Conservation (phyloP, 2,797 vertebrate species). For the Etheostoma nigrum region DNA sequence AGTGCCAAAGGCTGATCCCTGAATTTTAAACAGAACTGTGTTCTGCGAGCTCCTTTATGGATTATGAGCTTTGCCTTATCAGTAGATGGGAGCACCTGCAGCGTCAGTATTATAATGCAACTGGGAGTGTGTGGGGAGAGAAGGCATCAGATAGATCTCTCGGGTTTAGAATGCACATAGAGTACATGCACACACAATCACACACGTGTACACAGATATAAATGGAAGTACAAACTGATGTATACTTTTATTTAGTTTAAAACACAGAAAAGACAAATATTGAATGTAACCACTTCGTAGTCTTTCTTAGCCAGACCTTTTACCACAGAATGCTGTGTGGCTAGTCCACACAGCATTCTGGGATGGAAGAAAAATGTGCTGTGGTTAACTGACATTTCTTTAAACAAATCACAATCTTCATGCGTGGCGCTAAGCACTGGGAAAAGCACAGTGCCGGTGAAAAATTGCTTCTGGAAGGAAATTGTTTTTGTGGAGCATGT, state of each 20-base stretch:
- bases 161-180: slow-evolving; percentile 31
- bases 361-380: no score
- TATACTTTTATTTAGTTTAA: slow-evolving; percentile 5
- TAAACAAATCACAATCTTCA: no score
- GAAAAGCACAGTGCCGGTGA: no score
- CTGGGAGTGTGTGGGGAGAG: slow-evolving; percentile 49
- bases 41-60: slow-evolving; percentile 76
- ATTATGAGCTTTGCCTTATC: slow-evolving; percentile 84
- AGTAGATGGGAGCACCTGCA: slow-evolving; percentile 79
- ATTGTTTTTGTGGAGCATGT: no score
- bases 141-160: slow-evolving; percentile 53
- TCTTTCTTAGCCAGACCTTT: no score
- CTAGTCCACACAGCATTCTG: no score
- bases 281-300: neutral
- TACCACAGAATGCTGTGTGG: no score
- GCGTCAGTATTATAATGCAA: slow-evolving; percentile 76
- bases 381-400: no score
- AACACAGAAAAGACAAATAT: neutral
- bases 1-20: slow-evolving; percentile 68
- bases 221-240: neutral
- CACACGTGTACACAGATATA: neutral
- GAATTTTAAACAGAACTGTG: slow-evolving; percentile 73
- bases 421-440: no score
- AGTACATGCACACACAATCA: no score
- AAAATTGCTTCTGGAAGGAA: no score